Evolutionary conservation across 2,888 invertebrate species (phyloP), one percentile per base, ranked within the genome.

Genomic region (Lasioglossum zephyrum): DNA sequence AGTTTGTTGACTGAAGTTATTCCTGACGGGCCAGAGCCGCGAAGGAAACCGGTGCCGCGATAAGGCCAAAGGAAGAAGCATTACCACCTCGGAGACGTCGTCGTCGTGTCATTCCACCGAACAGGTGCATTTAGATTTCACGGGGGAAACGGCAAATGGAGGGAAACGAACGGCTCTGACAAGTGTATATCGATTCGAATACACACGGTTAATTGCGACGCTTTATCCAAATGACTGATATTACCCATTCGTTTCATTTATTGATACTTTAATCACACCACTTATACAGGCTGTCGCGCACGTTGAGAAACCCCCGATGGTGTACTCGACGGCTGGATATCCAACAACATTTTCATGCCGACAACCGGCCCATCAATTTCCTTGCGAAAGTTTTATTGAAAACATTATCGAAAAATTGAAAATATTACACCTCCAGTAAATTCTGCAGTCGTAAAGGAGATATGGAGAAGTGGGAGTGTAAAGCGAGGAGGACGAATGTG

Each of bases 1-100:
- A 74, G 80, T 83, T 85, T 78, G 82, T 87, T 82, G 79, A 47
- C 76, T 26, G 73, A 87, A 88, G 73, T 89, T 89, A 88, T 84
- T 44, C 74, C 36, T 47, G 22, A 73, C 39, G 77, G 69, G 49
- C 72, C 63, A 3, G 69, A 69, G 41, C 39, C 44, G 63, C 26
- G 53, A 57, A 44, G 69, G 73, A 69, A 63, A 57, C 60, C 60
- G 69, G 26, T 22, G 36, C 18, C 49, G 57, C 36, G 86, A 88
- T 88, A 88, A 88, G 74, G 4, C n/a, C 66, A 26, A 18, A 72
- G 53, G 39, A 79, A 77, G 73, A 75, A 47, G 53, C 57, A 77
- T 81, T 74, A 75, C 77, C 69, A 63, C 73, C 75, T 79, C 78
- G 72, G 73, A 76, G 63, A n/a, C 44, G 85, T 80, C 73, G 22